Evolutionary conservation across 2,797 vertebrate genomes (phyloP).

Genomic region (Stomatorhinus walkeri): DNA sequence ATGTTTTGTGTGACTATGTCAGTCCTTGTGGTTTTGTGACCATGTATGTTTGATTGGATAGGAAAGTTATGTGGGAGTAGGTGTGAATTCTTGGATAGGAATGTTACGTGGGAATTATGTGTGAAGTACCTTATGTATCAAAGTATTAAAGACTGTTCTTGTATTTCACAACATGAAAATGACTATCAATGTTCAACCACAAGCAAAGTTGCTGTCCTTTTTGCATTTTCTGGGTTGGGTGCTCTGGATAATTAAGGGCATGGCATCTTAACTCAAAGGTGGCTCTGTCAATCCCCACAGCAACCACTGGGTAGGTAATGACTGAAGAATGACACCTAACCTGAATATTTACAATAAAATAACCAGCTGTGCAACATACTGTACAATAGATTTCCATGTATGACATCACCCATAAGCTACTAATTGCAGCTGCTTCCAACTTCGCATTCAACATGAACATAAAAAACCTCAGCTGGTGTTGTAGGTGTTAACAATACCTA

Average conservation of each 20-base stretch:
- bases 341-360: not conserved
- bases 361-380: not conserved
- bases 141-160: not conserved
- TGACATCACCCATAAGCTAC: not conserved
- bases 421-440: not conserved
- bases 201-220: not conserved
- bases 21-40: not conserved
- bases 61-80: not conserved
- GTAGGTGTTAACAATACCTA: not conserved
- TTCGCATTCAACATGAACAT: not conserved
- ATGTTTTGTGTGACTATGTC: not conserved
- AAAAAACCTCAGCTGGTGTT: not conserved
- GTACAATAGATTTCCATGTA: not conserved
- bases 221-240: not conserved
- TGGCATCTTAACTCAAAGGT: not conserved
- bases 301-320: not conserved
- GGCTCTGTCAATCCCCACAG: not conserved
- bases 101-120: conserved; percentile 1
- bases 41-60: not conserved
- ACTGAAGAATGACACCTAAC: conserved; percentile 1
- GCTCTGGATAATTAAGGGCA: not conserved
- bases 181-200: not conserved
- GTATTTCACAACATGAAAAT: not conserved
- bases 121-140: conserved; percentile 2
- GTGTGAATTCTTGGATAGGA: not conserved